Conservation (phyloP, 2,888 invertebrate genomes). For the Sinohyriopsis cumingii region DNA sequence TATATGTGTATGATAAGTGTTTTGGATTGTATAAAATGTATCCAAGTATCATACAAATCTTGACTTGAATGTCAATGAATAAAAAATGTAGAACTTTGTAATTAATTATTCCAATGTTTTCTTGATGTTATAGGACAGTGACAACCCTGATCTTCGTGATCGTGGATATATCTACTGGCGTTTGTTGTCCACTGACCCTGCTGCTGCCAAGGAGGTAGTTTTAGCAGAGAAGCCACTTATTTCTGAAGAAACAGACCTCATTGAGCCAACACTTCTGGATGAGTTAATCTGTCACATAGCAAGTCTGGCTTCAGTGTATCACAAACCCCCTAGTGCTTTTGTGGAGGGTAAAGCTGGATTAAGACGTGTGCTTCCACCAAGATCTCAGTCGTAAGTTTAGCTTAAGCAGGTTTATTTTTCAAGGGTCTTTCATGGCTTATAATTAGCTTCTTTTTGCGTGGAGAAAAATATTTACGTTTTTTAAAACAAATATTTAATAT, state of each 20-base stretch:
- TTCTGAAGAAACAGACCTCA: conserved; percentile 97
- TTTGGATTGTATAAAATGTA: too few species aligned
- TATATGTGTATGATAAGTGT: too few species aligned
- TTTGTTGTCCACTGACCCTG: conserved; percentile 97
- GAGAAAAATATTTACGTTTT: too few species aligned
- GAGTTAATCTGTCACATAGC: conserved; percentile 99
- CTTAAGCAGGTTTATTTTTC: too few species aligned
- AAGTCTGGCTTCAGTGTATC: conserved; percentile 97
- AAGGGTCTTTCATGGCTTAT: too few species aligned
- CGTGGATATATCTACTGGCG: conserved; percentile 99
- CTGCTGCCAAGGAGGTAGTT: conserved; percentile 99
- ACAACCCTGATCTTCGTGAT: conserved; percentile 98
- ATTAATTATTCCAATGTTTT: background rate
- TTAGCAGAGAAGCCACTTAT: conserved; percentile 98
- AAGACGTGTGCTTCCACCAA: conserved; percentile 59
- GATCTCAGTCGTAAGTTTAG: conserved; percentile 59
- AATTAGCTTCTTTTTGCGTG: too few species aligned
- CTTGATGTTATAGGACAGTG: conserved; percentile 80
- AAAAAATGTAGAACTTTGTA: too few species aligned
- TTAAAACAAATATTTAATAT: too few species aligned
- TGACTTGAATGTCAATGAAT: too few species aligned
- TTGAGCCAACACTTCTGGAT: conserved; percentile 97
- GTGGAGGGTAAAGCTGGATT: conserved; percentile 82
- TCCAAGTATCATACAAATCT: too few species aligned
- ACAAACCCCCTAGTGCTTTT: conserved; percentile 98